Evolutionary conservation across 2,888 invertebrate genomes (phyloP), one percentile per base, ranked within the genome.

Genomic region (Hofmannophila pseudospretella): DNA sequence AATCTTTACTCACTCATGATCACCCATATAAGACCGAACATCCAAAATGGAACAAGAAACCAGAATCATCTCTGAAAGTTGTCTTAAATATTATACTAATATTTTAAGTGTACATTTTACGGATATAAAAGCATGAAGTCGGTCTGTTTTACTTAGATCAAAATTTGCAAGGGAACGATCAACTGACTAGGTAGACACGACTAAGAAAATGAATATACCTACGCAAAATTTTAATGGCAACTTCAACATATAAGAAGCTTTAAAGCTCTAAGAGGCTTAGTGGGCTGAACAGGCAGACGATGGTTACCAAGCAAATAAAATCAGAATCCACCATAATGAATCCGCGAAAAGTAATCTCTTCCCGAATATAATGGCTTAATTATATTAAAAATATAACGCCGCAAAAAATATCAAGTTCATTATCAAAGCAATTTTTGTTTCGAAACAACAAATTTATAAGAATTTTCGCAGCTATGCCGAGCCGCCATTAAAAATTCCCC

Each of bases 401-500:
- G 28, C 5, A 11, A 7, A 3, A 7, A 23, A 23, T 20, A 23
- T n/a, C 23, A 51, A 60, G 54, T 61, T 58, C 53, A 57, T 64
- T 55, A 58, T 45, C 43, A n/a, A 52, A 52, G 44, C 42, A 47
- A 49, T 58, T 49, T 51, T 45, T 48, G 12, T 47, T 12, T 7
- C 34, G 43, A 53, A 54, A 54, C 49, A 50, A 43, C 48, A 44
- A 47, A 63, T 62, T 60, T 64, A 68, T 67, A 42, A 43, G 61
- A 58, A 23, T 4, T 65, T 56, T 51, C 56, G 53, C 58, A 58
- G 64, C 64, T 66, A 66, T 64, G 59, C 45, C 16, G 3, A 16
- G 16, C 3, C 38, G 51, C 62, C 61, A 67, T 73, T 73, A 70
- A 69, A 71, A 67, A 65, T 54, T 54, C 55, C 5, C 53, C 63